phyloP scores from a whole-genome alignment of 2,888 invertebrate species.

The Alsophila aescularia region DNA sequence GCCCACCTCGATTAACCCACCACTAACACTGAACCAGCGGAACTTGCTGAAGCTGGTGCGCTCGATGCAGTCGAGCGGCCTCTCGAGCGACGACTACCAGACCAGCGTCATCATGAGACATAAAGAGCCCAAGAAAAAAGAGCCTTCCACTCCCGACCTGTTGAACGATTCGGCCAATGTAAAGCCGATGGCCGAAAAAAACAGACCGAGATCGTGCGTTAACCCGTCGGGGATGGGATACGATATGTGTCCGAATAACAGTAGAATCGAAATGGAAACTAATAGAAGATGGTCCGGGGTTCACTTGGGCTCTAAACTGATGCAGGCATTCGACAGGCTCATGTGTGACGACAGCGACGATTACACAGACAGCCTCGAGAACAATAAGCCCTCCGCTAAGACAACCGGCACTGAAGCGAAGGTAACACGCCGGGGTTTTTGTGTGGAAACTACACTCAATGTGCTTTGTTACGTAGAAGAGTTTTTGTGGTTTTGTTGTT shows the following conservation, averaged over 20 bases:
- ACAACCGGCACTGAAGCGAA: slow-evolving; percentile 80
- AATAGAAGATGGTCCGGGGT: slow-evolving; percentile 91
- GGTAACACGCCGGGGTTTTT: slow-evolving; percentile 67
- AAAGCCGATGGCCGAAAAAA: slow-evolving; percentile 79
- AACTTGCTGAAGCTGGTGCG: slow-evolving; percentile 84
- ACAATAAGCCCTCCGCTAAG: slow-evolving; percentile 77
- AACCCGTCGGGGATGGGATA: slow-evolving; percentile 79
- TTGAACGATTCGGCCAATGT: slow-evolving; percentile 83
- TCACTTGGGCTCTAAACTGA: slow-evolving; percentile 88
- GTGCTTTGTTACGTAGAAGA: slow-evolving; percentile 49
- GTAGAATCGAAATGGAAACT: slow-evolving; percentile 71
- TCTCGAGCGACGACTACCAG: slow-evolving; percentile 82
- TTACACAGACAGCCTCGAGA: slow-evolving; percentile 90
- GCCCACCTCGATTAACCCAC: slow-evolving; percentile 82
- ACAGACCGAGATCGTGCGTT: slow-evolving; percentile 89
- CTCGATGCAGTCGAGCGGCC: slow-evolving; percentile 83
- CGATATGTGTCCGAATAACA: slow-evolving; percentile 78
- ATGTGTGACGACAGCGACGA: slow-evolving; percentile 88
- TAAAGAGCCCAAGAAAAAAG: slow-evolving; percentile 77
- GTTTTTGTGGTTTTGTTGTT: slow-evolving; percentile 49
- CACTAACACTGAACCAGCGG: slow-evolving; percentile 85
- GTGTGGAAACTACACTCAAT: slow-evolving; percentile 39
- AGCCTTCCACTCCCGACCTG: slow-evolving; percentile 84
- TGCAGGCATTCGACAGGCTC: slow-evolving; percentile 89
- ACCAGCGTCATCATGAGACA: slow-evolving; percentile 81